Base-by-base conservation (phyloP, 2,797 vertebrate genomes). In the Channa striata region DNA sequence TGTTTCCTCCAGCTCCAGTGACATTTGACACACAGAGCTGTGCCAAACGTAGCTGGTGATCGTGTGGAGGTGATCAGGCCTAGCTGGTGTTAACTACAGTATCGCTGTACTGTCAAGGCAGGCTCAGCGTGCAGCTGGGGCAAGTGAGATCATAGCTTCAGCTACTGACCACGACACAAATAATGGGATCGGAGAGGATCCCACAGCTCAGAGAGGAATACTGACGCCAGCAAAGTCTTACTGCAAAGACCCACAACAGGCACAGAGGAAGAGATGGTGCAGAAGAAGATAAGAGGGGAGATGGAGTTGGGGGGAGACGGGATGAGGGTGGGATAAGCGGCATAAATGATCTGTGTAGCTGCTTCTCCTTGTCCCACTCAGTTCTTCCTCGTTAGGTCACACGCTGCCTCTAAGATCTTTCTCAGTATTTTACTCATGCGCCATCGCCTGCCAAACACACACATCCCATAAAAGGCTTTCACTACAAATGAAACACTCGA, bases 141-240 rank as follows among this genome's bases (percentile, higher is more conserved):
- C 56, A 12, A 87, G 66, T 83, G 85, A 92, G 87, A 88, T 85
- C 78, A 91, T 87, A 42, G 77, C 71, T 78, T 62, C 44, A 39
- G 80, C 62, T 17, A 59, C 59, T 65, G 84, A 86, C 87, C 81
- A 77, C 52, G 84, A 73, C 68, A 60, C 77, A 61, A 79, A 93
- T 94, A 92, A 92, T 92, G 86, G 66, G 93, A 94, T 93, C 77
- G 70, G 70, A 65, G 75, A 51, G 62, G 88, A 91, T 91, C 83
- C 75, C 58, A 36, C 49, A 57, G 87, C 86, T 85, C 80, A 86
- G 68, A 11, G 50, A 52, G 69, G 68, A 88, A 80, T 36, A 59
- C 70, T 79, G 82, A 89, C 44, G 74, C 78, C 60, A 81, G 62
- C 66, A 44, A 30, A 13, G 59, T 84, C 78, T 77, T 80, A 82